phyloP scores from a whole-genome alignment of 2,113 vertebrate genomes.

The Ctenomys sociabilis region DNA sequence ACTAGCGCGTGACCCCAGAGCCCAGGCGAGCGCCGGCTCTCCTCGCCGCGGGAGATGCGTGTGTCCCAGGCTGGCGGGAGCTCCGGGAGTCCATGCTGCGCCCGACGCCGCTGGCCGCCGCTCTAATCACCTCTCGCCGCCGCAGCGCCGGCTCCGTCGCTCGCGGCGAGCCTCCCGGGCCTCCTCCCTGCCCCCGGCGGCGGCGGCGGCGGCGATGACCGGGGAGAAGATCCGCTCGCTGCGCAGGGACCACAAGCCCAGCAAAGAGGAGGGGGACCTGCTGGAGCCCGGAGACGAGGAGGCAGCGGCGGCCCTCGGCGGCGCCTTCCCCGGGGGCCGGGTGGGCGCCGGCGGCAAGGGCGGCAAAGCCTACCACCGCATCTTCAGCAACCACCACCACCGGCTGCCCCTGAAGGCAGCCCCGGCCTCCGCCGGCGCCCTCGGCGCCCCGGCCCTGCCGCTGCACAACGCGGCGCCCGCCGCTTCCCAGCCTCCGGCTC shows the following conservation, averaged over 20 bases:
- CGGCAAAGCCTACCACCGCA: slow-evolving; percentile 74
- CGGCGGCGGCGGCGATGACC: slow-evolving; percentile 90
- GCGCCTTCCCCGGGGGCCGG: slow-evolving; percentile 86
- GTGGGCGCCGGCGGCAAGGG: slow-evolving; percentile 86
- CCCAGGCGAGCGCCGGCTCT: slow-evolving; percentile 50
- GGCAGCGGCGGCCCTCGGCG: slow-evolving; percentile 88
- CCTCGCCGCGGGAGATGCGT: slow-evolving; percentile 75
- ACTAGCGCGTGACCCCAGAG: slow-evolving; percentile 16
- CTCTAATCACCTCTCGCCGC: slow-evolving; percentile 82
- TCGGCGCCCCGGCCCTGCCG: slow-evolving; percentile 65
- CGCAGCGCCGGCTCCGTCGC: slow-evolving; percentile 81
- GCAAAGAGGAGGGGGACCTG: slow-evolving; percentile 91
- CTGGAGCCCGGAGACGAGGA: slow-evolving; percentile 94
- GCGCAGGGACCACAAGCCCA: slow-evolving; percentile 94
- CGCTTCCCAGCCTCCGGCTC: slow-evolving; percentile 81
- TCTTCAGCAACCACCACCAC: slow-evolving; percentile 86
- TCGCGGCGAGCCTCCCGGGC: slow-evolving; percentile 70
- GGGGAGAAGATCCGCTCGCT: slow-evolving; percentile 97
- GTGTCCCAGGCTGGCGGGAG: slow-evolving; percentile 59
- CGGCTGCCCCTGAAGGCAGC: slow-evolving; percentile 73
- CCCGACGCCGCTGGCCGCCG: slow-evolving; percentile 67
- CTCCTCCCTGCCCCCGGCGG: slow-evolving; percentile 83
- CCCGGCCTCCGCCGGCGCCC: slow-evolving; percentile 50
- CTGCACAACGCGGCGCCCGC: slow-evolving; percentile 77
- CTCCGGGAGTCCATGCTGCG: slow-evolving; percentile 78